Conservation (phyloP, 2,888 invertebrate species). For the Drosophila bunnanda region DNA sequence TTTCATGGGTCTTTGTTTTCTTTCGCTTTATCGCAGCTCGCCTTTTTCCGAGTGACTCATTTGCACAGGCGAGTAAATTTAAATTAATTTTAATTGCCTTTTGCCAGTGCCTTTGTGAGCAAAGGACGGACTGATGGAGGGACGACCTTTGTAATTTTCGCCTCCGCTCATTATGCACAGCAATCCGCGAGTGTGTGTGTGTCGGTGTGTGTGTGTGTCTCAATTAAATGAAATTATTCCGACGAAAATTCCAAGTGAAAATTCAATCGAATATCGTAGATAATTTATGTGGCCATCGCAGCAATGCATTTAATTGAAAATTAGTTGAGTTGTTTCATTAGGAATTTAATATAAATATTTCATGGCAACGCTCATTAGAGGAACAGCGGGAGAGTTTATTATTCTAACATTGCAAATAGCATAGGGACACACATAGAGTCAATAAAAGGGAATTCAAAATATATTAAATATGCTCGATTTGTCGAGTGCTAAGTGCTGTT, state of each 20-base stretch:
- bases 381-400: slow-evolving; percentile 1
- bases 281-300: background rate
- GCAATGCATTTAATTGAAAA: slow-evolving; percentile 19
- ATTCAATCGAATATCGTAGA: slow-evolving; percentile 24
- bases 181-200: slow-evolving; percentile 10
- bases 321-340: slow-evolving; percentile 21
- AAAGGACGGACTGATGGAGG: background rate
- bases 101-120: slow-evolving; percentile 13
- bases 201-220: slow-evolving; percentile 23
- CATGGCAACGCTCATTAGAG: background rate
- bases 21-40: slow-evolving; percentile 29
- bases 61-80: slow-evolving; percentile 62
- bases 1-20: slow-evolving; percentile 25
- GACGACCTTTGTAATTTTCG: slow-evolving; percentile 31
- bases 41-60: slow-evolving; percentile 51
- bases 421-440: background rate
- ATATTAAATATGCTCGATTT: too few relatives aligned
- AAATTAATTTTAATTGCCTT: slow-evolving; percentile 79
- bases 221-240: slow-evolving; percentile 39
- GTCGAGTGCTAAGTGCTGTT: background rate
- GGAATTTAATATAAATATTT: slow-evolving; percentile 27
- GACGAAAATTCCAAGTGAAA: slow-evolving; percentile 37
- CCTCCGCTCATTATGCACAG: slow-evolving; percentile 49
- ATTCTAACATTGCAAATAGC: background rate
- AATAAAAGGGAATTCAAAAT: background rate